Conservation (phyloP, 2,888 invertebrate genomes). For the Prosapia bicincta region DNA sequence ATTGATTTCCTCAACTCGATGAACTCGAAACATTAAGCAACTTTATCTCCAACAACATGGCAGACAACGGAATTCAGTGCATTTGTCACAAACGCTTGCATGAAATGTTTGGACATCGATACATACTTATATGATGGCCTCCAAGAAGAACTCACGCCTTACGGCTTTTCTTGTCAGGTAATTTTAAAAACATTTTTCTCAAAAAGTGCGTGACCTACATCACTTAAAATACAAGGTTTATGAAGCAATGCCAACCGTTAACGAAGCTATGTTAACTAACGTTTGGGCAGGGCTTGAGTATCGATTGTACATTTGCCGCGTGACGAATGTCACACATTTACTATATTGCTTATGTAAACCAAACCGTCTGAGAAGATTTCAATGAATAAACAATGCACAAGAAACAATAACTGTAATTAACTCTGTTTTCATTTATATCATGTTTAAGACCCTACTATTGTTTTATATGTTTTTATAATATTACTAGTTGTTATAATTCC, state of each 20-base stretch:
- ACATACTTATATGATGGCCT: constrained; percentile 12
- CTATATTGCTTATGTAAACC: not conserved
- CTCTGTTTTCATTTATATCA: not conserved
- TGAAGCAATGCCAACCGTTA: constrained; percentile 21
- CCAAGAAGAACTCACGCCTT: constrained; percentile 19
- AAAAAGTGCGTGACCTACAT: not conserved
- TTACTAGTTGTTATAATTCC: too few relatives aligned
- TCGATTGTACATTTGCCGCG: not conserved
- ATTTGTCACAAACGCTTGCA: too few relatives aligned
- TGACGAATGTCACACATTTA: not conserved
- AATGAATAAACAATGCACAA: not conserved
- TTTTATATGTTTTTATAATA: too few relatives aligned
- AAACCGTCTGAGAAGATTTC: not conserved
- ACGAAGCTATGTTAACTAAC: constrained; percentile 15
- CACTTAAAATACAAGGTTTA: constrained; percentile 11
- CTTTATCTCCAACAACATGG: too few relatives aligned
- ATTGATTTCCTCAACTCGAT: too few relatives aligned
- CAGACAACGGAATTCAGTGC: too few relatives aligned
- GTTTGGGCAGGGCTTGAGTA: not conserved
- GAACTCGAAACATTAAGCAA: too few relatives aligned
- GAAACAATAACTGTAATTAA: not conserved
- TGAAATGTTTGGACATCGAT: too few relatives aligned
- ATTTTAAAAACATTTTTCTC: not conserved
- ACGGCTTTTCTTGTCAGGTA: not conserved
- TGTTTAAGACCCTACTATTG: not conserved